Conservation (phyloP, 2,888 invertebrate species). For the Amiota minor region DNA sequence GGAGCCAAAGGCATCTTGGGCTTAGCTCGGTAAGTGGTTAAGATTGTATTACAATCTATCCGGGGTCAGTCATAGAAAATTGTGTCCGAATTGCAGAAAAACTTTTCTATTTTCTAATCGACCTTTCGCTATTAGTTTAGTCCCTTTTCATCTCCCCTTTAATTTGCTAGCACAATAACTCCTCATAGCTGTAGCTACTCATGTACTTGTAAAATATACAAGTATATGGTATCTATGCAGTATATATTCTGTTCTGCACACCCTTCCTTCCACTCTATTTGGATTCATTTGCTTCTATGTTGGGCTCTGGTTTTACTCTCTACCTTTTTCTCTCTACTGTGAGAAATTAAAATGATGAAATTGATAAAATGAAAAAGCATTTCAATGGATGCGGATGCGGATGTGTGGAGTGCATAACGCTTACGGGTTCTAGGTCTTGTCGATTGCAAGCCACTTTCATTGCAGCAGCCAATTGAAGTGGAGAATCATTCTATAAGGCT, state of each 20-base stretch:
- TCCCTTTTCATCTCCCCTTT: no score
- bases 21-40: constrained; percentile 82
- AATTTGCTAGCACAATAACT: no score
- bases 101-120: no score
- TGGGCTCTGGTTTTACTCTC: no score
- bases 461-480: constrained; percentile 14
- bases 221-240: no score
- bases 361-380: constrained; percentile 41
- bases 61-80: no score
- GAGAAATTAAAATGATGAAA: constrained; percentile 57
- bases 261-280: no score
- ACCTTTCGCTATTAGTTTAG: no score
- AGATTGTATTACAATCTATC: neutral
- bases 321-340: neutral
- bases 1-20: constrained; percentile 92
- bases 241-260: no score
- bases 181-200: no score
- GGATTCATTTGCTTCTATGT: no score
- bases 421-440: constrained; percentile 41
- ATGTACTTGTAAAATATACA: constrained; percentile 15
- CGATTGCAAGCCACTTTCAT: constrained; percentile 61
- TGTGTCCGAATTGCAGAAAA: no score
- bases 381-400: constrained; percentile 38
- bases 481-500: constrained; percentile 32
- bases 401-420: constrained; percentile 14